Conservation (phyloP, 2,797 vertebrate species). For the Neostethus bicornis region DNA sequence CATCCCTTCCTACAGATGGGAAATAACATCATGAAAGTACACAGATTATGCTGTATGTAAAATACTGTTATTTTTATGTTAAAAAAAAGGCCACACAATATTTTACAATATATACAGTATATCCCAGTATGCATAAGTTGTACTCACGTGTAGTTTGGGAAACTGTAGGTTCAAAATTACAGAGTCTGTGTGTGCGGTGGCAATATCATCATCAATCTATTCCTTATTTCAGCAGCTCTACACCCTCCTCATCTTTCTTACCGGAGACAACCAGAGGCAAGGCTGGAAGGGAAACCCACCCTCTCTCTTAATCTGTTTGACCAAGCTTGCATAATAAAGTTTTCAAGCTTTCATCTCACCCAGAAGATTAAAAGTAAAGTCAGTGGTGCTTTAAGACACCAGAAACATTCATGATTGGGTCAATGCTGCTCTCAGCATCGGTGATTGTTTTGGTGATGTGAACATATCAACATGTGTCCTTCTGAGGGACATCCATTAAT, state of each 20-base stretch:
- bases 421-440: slow-evolving; percentile 36
- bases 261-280: slow-evolving; percentile 14
- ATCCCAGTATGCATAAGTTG: no score
- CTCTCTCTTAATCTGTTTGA: slow-evolving; percentile 12
- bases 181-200: not conserved
- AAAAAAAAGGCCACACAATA: no score
- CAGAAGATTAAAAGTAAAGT: slow-evolving; percentile 12
- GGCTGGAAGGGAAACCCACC: not conserved
- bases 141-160: not conserved
- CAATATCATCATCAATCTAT: slow-evolving; percentile 14
- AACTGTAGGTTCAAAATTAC: not conserved
- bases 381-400: slow-evolving; percentile 20
- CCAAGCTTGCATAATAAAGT: slow-evolving; percentile 6
- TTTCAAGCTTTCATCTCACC: not conserved
- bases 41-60: no score
- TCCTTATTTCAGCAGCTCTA: slow-evolving; percentile 25
- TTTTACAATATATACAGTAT: no score
- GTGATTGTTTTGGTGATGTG: slow-evolving; percentile 47
- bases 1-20: no score
- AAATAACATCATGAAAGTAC: no score
- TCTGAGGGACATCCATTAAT: no score
- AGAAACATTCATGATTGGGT: slow-evolving; percentile 44
- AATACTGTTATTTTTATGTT: no score
- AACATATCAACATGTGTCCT: slow-evolving; percentile 36
- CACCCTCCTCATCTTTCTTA: slow-evolving; percentile 25